These are phyloP conservation scores for Galago senegalensis DNA, from an alignment of 2,797 vertebrate genomes.

Conservation along the genomic window DNA sequence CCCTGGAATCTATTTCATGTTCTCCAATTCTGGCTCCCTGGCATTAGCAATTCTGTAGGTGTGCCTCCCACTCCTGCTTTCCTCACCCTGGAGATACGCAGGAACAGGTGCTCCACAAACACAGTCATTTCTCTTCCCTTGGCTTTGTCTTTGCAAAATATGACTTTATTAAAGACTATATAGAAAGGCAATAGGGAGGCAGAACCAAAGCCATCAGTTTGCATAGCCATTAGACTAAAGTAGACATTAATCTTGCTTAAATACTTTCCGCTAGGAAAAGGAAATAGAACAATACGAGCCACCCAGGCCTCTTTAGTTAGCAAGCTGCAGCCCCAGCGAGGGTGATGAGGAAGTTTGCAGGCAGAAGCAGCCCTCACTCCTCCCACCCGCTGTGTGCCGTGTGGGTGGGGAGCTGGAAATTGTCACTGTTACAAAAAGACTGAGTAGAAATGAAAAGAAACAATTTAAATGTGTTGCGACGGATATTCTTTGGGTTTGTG, in stretches of 20 bases:
- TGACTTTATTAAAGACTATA: conserved; percentile 59
- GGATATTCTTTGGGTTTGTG: conserved; percentile 61
- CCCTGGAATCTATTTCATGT: conserved; percentile 29
- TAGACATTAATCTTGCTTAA: conserved; percentile 45
- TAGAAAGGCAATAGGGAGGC: conserved; percentile 23
- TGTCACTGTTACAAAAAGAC: conserved; percentile 75
- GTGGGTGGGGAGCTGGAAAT: conserved; percentile 73
- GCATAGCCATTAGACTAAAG: not conserved
- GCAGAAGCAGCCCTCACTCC: conserved; percentile 69
- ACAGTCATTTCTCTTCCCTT: not conserved
- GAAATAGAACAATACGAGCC: conserved; percentile 11
- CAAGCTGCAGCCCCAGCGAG: not conserved
- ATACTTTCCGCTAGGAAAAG: conserved; percentile 48
- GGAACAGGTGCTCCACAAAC: not conserved
- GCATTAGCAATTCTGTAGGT: conserved; percentile 1
- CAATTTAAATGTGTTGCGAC: conserved; percentile 55
- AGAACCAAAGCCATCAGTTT: conserved; percentile 46
- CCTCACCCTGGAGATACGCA: not conserved
- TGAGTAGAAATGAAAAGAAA: conserved; percentile 15
- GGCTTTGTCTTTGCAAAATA: conserved; percentile 8
- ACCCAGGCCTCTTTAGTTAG: not conserved
- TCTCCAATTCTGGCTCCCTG: not conserved
- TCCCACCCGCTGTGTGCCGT: conserved; percentile 67
- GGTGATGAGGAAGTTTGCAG: conserved; percentile 44
- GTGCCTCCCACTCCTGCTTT: not conserved